A percentile compares a stretch with the other conserved stretches of the same genome.
phyloP scores from a whole-genome alignment of 2,797 vertebrate genomes.

The Enteromius mattozi region DNA sequence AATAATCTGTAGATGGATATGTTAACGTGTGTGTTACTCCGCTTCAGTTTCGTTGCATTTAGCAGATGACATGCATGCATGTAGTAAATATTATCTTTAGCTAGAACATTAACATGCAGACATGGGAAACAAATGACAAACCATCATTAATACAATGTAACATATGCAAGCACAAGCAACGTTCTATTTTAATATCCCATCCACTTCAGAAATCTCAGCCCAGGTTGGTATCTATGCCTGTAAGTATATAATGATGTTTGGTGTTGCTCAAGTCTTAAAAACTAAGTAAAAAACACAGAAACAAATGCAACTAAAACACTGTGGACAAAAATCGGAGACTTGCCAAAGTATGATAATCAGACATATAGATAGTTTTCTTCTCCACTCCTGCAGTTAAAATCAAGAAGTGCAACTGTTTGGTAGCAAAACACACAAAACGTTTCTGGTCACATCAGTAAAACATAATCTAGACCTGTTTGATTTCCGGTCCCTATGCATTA shows the following conservation, averaged over 20 bases:
- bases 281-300: neutral
- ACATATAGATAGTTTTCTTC: neutral
- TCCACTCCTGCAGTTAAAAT: neutral
- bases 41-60: slow-evolving; percentile 19
- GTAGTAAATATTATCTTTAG: slow-evolving; percentile 23
- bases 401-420: neutral
- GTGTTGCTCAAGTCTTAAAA: neutral
- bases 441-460: neutral
- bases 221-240: neutral
- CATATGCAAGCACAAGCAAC: slow-evolving; percentile 33
- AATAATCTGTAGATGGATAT: slow-evolving; percentile 25
- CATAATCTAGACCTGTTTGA: neutral
- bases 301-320: slow-evolving; percentile 30
- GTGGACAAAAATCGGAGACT: neutral
- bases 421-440: neutral
- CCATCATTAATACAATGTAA: slow-evolving; percentile 4
- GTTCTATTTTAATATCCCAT: slow-evolving; percentile 14
- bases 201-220: neutral
- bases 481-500: slow-evolving; percentile 1
- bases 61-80: slow-evolving; percentile 32
- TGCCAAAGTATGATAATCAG: slow-evolving; percentile 17
- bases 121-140: neutral
- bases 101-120: slow-evolving; percentile 17
- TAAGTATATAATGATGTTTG: neutral
- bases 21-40: slow-evolving; percentile 27